These are phyloP conservation scores for Phalacrocorax pelagicus DNA, from an alignment of 2,113 vertebrate genomes.

Conservation along the genomic window DNA sequence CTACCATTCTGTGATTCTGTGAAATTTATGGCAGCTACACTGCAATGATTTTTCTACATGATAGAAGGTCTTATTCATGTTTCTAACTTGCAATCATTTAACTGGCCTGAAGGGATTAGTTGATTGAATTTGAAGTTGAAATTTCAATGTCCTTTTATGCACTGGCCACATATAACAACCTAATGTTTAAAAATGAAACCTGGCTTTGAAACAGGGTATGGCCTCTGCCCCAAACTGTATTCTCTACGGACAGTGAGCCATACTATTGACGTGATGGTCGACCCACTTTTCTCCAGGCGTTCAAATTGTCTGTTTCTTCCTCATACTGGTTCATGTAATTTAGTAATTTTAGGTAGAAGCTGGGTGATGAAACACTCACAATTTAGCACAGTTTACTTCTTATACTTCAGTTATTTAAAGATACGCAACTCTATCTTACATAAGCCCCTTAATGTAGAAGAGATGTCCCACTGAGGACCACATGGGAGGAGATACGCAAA, in stretches of 20 bases:
- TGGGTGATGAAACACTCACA: background rate
- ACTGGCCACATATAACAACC: background rate
- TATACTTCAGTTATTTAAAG: background rate
- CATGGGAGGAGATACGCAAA: background rate
- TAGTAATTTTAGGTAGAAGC: background rate
- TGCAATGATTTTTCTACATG: background rate
- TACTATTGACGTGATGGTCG: background rate
- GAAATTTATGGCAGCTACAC: background rate
- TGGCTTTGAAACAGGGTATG: background rate
- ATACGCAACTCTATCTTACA: background rate
- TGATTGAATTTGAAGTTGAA: background rate
- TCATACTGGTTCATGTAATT: background rate
- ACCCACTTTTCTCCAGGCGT: background rate
- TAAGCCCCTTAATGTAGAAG: background rate
- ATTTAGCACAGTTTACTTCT: background rate
- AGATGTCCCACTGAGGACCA: background rate
- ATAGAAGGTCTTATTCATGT: background rate
- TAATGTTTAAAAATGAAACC: background rate
- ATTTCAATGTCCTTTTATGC: background rate
- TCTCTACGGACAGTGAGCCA: background rate
- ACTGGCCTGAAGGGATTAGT: background rate
- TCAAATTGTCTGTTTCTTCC: background rate
- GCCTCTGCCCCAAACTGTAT: background rate
- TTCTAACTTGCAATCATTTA: background rate
- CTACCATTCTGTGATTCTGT: too few relatives aligned